phyloP scores from a whole-genome alignment of 1,140 invertebrate species.

The Vollenhovia emeryi region DNA sequence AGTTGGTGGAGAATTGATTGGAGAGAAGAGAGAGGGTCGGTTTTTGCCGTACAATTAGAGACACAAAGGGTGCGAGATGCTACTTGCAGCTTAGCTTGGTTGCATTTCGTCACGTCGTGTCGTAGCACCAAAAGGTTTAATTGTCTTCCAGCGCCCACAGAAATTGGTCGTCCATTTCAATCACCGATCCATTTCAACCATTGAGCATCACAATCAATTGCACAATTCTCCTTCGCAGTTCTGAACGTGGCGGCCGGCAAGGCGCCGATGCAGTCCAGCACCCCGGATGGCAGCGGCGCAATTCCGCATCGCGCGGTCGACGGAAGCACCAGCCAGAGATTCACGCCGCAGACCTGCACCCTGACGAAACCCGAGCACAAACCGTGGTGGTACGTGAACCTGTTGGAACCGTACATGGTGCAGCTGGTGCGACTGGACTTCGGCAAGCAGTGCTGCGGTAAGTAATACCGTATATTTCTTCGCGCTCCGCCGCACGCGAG shows the following conservation, averaged over 20 bases:
- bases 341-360: conserved; percentile 94
- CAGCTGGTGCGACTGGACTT: conserved; percentile 96
- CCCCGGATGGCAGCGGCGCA: conserved; percentile 92
- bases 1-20: background rate
- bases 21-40: background rate
- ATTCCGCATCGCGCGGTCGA: conserved; percentile 96
- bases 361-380: conserved; percentile 92
- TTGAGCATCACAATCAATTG: conserved; percentile 1
- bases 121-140: background rate
- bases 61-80: background rate
- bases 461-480: conserved; percentile 80
- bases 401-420: conserved; percentile 97
- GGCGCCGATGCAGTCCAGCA: conserved; percentile 97
- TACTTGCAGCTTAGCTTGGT: background rate
- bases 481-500: background rate
- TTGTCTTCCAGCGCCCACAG: background rate
- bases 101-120: background rate
- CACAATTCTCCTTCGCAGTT: conserved; percentile 87
- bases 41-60: background rate
- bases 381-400: conserved; percentile 98
- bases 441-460: conserved; percentile 96
- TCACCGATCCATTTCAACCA: too few relatives aligned
- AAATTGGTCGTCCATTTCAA: background rate
- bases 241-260: conserved; percentile 98
- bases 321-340: conserved; percentile 94